Percentiles rank a stretch among this genome's conserved stretches.
Evolutionary conservation across 2,888 invertebrate species (phyloP).

Genomic region (Microplitis deprimator): DNA sequence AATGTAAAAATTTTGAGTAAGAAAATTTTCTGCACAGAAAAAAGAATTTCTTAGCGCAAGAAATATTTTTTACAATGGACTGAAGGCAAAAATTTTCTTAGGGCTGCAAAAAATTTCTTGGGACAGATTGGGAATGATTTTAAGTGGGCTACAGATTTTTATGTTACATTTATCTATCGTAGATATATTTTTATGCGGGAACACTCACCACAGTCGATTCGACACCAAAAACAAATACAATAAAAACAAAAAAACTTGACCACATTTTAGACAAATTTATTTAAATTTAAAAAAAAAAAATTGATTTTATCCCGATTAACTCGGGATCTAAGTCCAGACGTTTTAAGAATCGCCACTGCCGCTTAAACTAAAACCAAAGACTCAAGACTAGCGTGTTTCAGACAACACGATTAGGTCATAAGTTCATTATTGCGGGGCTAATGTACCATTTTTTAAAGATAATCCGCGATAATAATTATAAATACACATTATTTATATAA

Average conservation of each 20-base stretch:
- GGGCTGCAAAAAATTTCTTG: too few relatives aligned
- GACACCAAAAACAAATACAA: slow-evolving; percentile 27
- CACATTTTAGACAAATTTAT: slow-evolving; percentile 24
- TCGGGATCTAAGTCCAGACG: not conserved
- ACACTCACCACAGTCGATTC: slow-evolving; percentile 43
- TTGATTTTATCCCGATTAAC: not conserved
- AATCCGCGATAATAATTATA: slow-evolving; percentile 48
- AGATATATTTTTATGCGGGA: too few relatives aligned
- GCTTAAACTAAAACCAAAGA: slow-evolving; percentile 11
- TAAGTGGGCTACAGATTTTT: too few relatives aligned
- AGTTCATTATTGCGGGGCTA: slow-evolving; percentile 62
- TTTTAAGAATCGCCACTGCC: not conserved
- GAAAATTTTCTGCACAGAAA: too few relatives aligned
- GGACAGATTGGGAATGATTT: too few relatives aligned
- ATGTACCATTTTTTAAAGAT: slow-evolving; percentile 55
- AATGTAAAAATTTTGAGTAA: too few relatives aligned
- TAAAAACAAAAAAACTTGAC: slow-evolving; percentile 23
- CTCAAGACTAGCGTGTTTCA: slow-evolving; percentile 35
- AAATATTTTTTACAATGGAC: too few relatives aligned
- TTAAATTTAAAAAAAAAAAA: slow-evolving; percentile 4
- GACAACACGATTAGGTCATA: slow-evolving; percentile 52
- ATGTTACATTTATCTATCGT: too few relatives aligned
- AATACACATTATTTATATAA: slow-evolving; percentile 19
- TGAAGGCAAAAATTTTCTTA: too few relatives aligned
- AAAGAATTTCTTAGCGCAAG: too few relatives aligned